A percentile compares a stretch with the other conserved stretches of the same genome.
Evolutionary conservation across 2,888 invertebrate species (phyloP).

Genomic region (Coleophora deauratella): DNA sequence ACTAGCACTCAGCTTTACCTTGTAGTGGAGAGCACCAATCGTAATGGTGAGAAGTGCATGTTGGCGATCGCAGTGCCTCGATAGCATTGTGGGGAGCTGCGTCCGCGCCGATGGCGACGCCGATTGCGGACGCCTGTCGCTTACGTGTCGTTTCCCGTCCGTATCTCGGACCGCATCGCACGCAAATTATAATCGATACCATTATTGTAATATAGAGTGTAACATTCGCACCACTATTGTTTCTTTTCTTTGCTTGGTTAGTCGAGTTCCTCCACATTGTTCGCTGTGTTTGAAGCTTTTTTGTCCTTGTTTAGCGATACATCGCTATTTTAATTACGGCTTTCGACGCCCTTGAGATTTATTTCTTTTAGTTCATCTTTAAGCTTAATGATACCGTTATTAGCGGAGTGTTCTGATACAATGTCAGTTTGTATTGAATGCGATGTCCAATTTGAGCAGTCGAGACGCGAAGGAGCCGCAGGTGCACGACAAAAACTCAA

Average conservation of each 20-base stretch:
- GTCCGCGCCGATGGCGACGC: slow-evolving; percentile 61
- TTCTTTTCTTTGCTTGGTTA: slow-evolving; percentile 38
- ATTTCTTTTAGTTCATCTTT: slow-evolving; percentile 5
- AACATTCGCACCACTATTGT: slow-evolving; percentile 66
- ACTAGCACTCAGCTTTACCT: no score
- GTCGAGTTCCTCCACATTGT: slow-evolving; percentile 35
- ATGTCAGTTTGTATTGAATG: slow-evolving; percentile 21
- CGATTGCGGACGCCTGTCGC: slow-evolving; percentile 67
- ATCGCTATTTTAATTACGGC: slow-evolving; percentile 12
- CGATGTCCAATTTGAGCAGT: slow-evolving; percentile 44
- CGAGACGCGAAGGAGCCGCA: slow-evolving; percentile 36
- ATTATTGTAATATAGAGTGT: slow-evolving; percentile 70
- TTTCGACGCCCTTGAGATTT: slow-evolving; percentile 12
- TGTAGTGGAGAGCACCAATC: slow-evolving; percentile 38
- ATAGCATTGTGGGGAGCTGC: slow-evolving; percentile 66
- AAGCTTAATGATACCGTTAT: slow-evolving; percentile 28
- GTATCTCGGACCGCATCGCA: slow-evolving; percentile 65
- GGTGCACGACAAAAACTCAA: slow-evolving; percentile 39
- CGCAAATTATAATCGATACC: slow-evolving; percentile 75
- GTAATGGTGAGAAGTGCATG: slow-evolving; percentile 66
- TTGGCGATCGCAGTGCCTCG: slow-evolving; percentile 62
- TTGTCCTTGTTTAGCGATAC: slow-evolving; percentile 11
- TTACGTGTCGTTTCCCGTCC: slow-evolving; percentile 63
- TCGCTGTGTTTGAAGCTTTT: slow-evolving; percentile 25
- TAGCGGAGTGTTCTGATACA: slow-evolving; percentile 33